These are phyloP conservation scores for Dunckerocampus dactyliophorus DNA, from an alignment of 2,113 vertebrate genomes.

Conservation along the genomic window DNA sequence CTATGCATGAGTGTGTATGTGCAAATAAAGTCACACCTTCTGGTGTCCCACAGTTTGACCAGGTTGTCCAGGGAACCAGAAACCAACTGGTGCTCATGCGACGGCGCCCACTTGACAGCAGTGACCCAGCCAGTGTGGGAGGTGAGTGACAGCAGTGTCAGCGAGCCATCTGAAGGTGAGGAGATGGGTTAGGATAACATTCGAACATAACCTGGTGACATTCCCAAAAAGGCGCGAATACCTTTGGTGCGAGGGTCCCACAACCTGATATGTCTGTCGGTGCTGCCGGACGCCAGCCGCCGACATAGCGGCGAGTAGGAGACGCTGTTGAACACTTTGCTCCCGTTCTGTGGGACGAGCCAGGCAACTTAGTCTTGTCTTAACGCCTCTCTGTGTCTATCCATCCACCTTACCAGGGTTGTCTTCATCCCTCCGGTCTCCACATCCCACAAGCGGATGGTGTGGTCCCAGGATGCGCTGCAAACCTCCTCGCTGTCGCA, in stretches of 20 bases:
- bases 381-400: not conserved
- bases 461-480: constrained; percentile 97
- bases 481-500: constrained; percentile 87
- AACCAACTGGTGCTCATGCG: constrained; percentile 88
- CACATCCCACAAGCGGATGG: constrained; percentile 88
- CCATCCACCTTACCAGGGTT: constrained; percentile 76
- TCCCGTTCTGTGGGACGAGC: constrained; percentile 79
- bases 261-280: constrained; percentile 88
- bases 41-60: constrained; percentile 96
- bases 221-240: constrained; percentile 30
- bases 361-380: not conserved
- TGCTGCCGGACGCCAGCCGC: constrained; percentile 88
- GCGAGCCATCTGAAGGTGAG: constrained; percentile 82
- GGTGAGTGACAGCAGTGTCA: constrained; percentile 89
- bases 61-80: constrained; percentile 94
- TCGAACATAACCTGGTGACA: not conserved
- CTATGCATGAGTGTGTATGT: too few relatives aligned
- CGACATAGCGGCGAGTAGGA: constrained; percentile 90
- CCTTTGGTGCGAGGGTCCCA: constrained; percentile 96
- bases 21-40: constrained; percentile 76
- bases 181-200: not conserved
- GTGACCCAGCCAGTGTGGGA: constrained; percentile 98
- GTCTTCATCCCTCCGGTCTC: constrained; percentile 85
- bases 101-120: constrained; percentile 89
- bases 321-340: constrained; percentile 93